phyloP scores from a whole-genome alignment of 2,888 invertebrate genomes.

The Ditula angustiorana region DNA sequence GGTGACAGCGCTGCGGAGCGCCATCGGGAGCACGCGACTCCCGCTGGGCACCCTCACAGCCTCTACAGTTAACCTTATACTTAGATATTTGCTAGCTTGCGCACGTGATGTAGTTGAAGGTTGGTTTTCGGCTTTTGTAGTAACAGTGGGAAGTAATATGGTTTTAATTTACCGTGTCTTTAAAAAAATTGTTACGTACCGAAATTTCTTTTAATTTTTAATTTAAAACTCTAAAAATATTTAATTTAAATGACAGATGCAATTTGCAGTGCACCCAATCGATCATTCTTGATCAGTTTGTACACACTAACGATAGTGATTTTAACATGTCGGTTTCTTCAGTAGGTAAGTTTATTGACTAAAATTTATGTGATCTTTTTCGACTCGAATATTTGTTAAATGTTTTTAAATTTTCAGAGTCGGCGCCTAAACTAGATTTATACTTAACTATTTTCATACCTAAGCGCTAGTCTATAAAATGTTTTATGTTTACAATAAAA shows the following conservation, averaged over 20 bases:
- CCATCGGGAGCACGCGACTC: conserved; percentile 68
- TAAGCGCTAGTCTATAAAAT: conserved; percentile 38
- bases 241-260: too few species aligned
- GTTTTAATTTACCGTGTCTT: neutral
- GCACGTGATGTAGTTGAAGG: neutral
- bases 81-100: conserved; percentile 27
- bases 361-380: neutral
- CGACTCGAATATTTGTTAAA: neutral
- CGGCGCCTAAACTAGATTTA: too few species aligned
- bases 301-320: too few species aligned
- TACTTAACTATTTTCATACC: conserved; percentile 2
- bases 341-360: too few species aligned
- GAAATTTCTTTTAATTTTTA: neutral
- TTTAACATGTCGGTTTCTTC: too few species aligned
- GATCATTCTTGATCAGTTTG: neutral
- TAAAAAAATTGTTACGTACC: too few species aligned
- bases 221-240: too few species aligned
- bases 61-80: conserved; percentile 44
- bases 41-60: conserved; percentile 59
- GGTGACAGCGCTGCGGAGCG: conserved; percentile 55
- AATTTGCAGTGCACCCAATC: neutral
- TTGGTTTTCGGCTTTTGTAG: neutral
- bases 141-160: neutral
- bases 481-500: conserved; percentile 45
- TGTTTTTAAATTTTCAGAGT: too few species aligned